phyloP scores from a whole-genome alignment of 2,797 vertebrate genomes.

The Sus cebifrons region DNA sequence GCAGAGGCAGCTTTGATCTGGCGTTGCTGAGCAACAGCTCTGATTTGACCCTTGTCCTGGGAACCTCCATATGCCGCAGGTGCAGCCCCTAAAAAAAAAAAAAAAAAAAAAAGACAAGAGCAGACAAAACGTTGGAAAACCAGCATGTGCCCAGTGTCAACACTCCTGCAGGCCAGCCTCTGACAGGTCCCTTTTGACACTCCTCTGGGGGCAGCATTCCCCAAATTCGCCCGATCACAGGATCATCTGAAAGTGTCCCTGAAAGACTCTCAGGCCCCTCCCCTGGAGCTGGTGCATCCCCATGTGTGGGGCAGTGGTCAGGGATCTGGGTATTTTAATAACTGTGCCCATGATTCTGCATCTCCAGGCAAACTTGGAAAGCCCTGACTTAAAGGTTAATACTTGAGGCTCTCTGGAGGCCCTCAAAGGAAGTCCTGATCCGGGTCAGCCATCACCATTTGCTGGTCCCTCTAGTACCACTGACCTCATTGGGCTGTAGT shows the following conservation, averaged over 20 bases:
- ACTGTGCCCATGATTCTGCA: neutral
- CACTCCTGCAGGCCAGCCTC: neutral
- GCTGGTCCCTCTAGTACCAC: neutral
- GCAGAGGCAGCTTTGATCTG: too few species aligned
- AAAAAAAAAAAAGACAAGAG: neutral
- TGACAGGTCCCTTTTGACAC: neutral
- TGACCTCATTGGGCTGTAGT: neutral
- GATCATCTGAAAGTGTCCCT: neutral
- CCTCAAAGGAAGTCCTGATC: neutral
- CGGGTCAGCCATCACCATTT: neutral
- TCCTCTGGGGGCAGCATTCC: neutral
- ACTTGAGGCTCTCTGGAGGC: too few species aligned
- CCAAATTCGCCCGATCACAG: neutral
- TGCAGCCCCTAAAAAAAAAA: too few species aligned
- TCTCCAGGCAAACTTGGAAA: neutral
- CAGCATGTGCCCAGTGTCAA: fast-evolving
- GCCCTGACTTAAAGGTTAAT: neutral
- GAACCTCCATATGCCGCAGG: too few species aligned
- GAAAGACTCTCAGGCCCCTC: neutral
- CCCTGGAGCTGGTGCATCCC: neutral
- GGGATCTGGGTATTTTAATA: neutral
- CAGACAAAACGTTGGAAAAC: neutral
- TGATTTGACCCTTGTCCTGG: too few species aligned
- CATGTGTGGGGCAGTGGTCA: fast-evolving
- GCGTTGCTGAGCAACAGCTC: too few species aligned